phyloP scores from a whole-genome alignment of 2,113 vertebrate species.

The Nyctibius bracteatus region DNA sequence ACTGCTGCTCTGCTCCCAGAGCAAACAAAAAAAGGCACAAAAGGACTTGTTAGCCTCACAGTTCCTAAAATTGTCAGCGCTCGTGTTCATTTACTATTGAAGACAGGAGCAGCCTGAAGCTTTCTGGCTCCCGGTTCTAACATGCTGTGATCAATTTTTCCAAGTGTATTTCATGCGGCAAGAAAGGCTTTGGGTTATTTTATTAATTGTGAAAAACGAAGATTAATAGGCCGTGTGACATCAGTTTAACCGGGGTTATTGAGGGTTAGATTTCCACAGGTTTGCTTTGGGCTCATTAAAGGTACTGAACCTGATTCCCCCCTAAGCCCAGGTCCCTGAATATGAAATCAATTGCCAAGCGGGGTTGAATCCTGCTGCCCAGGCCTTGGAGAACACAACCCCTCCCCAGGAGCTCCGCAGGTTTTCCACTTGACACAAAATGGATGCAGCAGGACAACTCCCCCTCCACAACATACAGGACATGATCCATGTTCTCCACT shows the following conservation, averaged over 20 bases:
- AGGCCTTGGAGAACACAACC: neutral
- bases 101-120: neutral
- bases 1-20: neutral
- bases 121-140: neutral
- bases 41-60: neutral
- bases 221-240: neutral
- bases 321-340: neutral
- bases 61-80: neutral
- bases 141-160: neutral
- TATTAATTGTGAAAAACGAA: conserved; percentile 13
- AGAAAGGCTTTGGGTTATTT: neutral
- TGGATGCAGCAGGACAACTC: neutral
- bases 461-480: neutral
- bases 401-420: neutral
- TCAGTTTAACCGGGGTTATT: neutral
- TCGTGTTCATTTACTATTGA: neutral
- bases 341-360: neutral
- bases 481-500: neutral
- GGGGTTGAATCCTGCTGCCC: neutral
- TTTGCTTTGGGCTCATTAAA: neutral
- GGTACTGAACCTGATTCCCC: neutral
- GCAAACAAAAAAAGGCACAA: neutral
- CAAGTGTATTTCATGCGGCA: neutral
- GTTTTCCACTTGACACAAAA: neutral
- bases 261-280: neutral